Evolutionary conservation across 2,888 invertebrate genomes (phyloP).

Genomic region (Nomada ferruginata): DNA sequence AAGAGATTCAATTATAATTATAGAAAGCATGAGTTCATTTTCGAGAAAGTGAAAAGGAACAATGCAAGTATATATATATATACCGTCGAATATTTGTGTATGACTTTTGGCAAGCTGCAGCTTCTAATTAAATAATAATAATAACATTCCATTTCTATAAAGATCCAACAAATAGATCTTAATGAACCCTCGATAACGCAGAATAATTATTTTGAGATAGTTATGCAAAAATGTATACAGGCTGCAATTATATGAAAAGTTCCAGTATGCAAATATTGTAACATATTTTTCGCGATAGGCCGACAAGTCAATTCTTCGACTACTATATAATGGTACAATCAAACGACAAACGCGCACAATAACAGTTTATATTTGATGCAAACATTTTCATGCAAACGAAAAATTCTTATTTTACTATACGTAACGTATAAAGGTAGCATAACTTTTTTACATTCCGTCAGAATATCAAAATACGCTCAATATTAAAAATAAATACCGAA

Average conservation of each 20-base stretch:
- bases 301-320: slow-evolving; percentile 36
- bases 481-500: slow-evolving; percentile 32
- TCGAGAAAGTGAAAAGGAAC: background rate
- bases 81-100: slow-evolving; percentile 25
- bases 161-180: slow-evolving; percentile 15
- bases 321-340: slow-evolving; percentile 10
- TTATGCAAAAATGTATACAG: background rate
- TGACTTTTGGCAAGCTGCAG: slow-evolving; percentile 26
- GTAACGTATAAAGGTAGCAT: slow-evolving; percentile 44
- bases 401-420: slow-evolving; percentile 45
- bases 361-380: slow-evolving; percentile 29
- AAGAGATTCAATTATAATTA: slow-evolving; percentile 3
- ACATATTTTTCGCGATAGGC: slow-evolving; percentile 33
- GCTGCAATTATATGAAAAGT: slow-evolving; percentile 14
- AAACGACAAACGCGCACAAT: slow-evolving; percentile 12
- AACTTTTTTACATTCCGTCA: slow-evolving; percentile 60
- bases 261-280: slow-evolving; percentile 26
- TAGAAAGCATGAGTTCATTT: slow-evolving; percentile 1
- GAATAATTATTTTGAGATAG: slow-evolving; percentile 40
- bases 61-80: slow-evolving; percentile 6
- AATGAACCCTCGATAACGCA: background rate
- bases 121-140: slow-evolving; percentile 41
- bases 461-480: slow-evolving; percentile 54
- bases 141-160: slow-evolving; percentile 53
- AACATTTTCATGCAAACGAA: slow-evolving; percentile 26